Conservation (phyloP, 2,797 vertebrate genomes). For the Danio albolineatus region DNA sequence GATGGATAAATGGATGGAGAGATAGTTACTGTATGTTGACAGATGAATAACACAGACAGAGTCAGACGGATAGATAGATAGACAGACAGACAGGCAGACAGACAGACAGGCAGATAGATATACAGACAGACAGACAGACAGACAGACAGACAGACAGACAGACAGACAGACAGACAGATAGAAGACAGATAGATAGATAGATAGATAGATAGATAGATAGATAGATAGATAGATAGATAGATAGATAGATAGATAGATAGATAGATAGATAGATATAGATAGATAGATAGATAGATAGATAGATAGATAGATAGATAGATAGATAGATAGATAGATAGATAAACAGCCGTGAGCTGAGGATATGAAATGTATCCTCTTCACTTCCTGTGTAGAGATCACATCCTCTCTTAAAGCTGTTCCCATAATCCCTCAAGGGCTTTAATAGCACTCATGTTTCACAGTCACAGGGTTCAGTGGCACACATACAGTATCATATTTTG, state of each 20-base stretch:
- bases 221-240: fast-evolving
- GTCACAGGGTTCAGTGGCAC: constrained; percentile 46
- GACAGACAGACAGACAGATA: background rate
- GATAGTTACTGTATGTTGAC: too few species aligned
- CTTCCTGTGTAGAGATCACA: background rate
- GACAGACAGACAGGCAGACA: fast-evolving
- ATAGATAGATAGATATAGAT: background rate
- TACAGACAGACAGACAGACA: background rate
- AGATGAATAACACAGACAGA: too few species aligned
- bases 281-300: background rate
- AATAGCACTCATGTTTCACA: constrained; percentile 44
- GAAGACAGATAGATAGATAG: background rate
- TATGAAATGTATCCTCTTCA: background rate
- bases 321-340: background rate
- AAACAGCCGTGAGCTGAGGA: background rate
- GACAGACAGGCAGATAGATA: background rate
- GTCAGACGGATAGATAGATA: background rate
- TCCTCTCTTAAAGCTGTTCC: constrained; percentile 39
- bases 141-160: background rate
- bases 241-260: background rate
- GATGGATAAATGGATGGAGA: background rate
- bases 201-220: fast-evolving
- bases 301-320: background rate
- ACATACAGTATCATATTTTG: constrained; percentile 2
- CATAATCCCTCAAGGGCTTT: constrained; percentile 35